Conservation (phyloP, 2,113 vertebrate genomes). For the Pandion haliaetus region DNA sequence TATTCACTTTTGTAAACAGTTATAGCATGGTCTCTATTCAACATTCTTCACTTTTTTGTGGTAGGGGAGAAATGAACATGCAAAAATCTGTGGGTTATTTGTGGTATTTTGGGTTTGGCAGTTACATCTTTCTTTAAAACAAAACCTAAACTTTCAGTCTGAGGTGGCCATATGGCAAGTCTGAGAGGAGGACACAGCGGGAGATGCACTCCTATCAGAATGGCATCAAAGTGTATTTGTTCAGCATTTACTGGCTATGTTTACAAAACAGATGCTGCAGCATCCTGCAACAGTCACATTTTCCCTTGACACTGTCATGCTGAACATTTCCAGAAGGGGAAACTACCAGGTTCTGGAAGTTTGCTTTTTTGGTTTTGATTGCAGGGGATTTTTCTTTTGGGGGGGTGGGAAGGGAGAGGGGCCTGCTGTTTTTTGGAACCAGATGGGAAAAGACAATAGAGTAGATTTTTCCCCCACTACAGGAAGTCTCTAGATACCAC, state of each 20-base stretch:
- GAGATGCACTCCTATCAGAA: neutral
- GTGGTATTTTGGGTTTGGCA: constrained; percentile 68
- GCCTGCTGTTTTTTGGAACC: neutral
- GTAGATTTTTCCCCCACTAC: neutral
- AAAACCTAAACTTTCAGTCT: constrained; percentile 57
- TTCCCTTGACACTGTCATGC: neutral
- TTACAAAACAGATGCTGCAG: constrained; percentile 40
- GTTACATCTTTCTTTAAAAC: constrained; percentile 30
- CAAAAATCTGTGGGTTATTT: constrained; percentile 62
- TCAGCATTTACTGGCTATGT: neutral
- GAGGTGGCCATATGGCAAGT: neutral
- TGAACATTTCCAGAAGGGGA: constrained; percentile 10
- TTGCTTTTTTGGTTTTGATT: neutral
- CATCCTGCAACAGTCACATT: neutral
- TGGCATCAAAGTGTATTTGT: neutral
- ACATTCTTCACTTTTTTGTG: constrained; percentile 71
- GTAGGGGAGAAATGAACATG: constrained; percentile 64
- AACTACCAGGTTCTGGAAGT: neutral
- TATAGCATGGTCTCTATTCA: constrained; percentile 74
- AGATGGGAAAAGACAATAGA: neutral
- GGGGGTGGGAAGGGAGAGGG: too few species aligned
- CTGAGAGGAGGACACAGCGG: neutral
- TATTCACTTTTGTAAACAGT: constrained; percentile 79
- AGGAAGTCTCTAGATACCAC: neutral
- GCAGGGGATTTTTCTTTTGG: neutral